phyloP scores from a whole-genome alignment of 2,888 invertebrate genomes.

The Onchidella celtica region DNA sequence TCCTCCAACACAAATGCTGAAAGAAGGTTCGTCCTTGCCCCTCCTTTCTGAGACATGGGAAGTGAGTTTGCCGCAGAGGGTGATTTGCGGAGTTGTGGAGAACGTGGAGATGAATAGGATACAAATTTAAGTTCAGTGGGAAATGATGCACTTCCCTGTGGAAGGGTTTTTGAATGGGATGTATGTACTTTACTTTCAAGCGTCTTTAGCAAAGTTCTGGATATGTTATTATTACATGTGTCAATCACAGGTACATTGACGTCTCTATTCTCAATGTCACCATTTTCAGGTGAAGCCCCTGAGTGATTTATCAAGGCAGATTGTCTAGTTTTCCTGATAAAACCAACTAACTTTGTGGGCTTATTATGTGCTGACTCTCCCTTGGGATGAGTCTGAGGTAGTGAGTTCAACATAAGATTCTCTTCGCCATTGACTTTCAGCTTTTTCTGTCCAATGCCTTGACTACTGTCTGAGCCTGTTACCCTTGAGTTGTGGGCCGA shows the following conservation, averaged over 20 bases:
- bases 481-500: too few relatives aligned
- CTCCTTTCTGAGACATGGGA: constrained; percentile 22
- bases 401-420: neutral
- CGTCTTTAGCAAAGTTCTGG: neutral
- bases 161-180: neutral
- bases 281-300: neutral
- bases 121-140: constrained; percentile 3
- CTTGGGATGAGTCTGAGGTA: neutral
- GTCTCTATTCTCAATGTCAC: neutral
- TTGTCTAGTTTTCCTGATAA: neutral
- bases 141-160: neutral
- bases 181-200: too few relatives aligned
- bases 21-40: constrained; percentile 16
- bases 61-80: constrained; percentile 3
- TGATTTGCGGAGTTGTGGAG: constrained; percentile 21
- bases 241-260: neutral
- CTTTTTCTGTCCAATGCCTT: neutral
- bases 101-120: neutral
- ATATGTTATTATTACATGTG: neutral
- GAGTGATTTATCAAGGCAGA: neutral
- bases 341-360: neutral
- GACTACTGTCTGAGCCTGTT: too few relatives aligned
- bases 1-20: constrained; percentile 18
- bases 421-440: neutral
- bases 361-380: neutral